Conservation (phyloP, 2,113 vertebrate genomes). For the Chinchilla lanigera region DNA sequence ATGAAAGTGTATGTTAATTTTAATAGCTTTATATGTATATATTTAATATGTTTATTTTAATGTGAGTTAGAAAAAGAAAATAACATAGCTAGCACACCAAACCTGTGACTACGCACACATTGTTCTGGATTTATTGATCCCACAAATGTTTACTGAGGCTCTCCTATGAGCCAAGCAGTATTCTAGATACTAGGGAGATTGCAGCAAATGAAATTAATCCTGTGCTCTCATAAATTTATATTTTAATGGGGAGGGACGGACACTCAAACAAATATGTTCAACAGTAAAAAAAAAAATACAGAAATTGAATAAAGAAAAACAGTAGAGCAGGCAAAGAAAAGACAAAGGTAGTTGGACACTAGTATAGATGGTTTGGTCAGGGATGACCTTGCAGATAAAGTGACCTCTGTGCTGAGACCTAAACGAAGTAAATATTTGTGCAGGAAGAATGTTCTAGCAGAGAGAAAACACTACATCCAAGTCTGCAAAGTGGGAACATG, state of each 20-base stretch:
- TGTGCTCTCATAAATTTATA: background rate
- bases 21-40: background rate
- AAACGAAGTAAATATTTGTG: background rate
- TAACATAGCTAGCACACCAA: background rate
- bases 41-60: background rate
- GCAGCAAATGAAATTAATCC: background rate
- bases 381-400: background rate
- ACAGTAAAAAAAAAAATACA: background rate
- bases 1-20: background rate
- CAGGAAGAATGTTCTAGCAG: background rate
- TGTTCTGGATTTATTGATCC: background rate
- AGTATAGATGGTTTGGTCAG: background rate
- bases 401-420: background rate
- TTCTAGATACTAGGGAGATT: background rate
- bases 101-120: background rate
- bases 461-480: background rate
- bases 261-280: background rate
- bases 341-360: background rate
- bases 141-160: background rate
- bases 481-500: background rate
- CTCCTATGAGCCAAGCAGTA: background rate
- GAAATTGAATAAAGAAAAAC: slow-evolving; percentile 6
- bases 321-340: background rate
- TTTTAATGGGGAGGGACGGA: background rate
- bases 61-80: background rate